phyloP scores from a whole-genome alignment of 23 tunicate species.

The Trididemnum clinides region DNA sequence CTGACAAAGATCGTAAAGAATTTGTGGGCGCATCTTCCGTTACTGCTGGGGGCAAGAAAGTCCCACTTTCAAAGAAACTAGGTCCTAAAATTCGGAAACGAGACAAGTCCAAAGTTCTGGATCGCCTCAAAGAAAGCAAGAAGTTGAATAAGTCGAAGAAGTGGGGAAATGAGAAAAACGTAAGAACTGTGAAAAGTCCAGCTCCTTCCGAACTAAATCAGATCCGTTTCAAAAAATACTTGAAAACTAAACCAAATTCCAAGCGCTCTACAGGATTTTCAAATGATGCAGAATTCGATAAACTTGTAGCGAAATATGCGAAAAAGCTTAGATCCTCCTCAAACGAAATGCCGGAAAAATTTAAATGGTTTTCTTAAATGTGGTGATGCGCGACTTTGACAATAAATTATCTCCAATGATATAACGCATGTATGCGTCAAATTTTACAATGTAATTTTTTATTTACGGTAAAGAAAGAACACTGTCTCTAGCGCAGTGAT shows the following conservation, averaged over 20 bases:
- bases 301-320: constrained; percentile 63
- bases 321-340: constrained; percentile 29
- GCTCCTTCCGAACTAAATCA: background rate
- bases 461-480: too few species aligned
- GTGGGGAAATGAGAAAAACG: background rate
- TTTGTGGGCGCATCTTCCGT: constrained; percentile 70
- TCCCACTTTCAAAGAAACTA: constrained; percentile 72
- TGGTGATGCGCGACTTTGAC: background rate
- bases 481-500: too few species aligned
- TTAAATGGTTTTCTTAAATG: constrained; percentile 44
- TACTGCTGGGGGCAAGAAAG: constrained; percentile 69
- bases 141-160: constrained; percentile 49
- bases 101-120: constrained; percentile 77
- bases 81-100: constrained; percentile 91
- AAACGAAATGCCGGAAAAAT: background rate
- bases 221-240: background rate
- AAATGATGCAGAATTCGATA: constrained; percentile 57
- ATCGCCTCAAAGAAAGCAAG: constrained; percentile 62
- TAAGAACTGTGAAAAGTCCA: background rate
- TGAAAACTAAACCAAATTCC: background rate
- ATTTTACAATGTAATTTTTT: too few species aligned
- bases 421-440: too few species aligned
- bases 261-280: background rate
- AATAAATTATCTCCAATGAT: too few species aligned
- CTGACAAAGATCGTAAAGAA: constrained; percentile 22